phyloP scores from a whole-genome alignment of 2,113 vertebrate genomes.

The Felis chaus region DNA sequence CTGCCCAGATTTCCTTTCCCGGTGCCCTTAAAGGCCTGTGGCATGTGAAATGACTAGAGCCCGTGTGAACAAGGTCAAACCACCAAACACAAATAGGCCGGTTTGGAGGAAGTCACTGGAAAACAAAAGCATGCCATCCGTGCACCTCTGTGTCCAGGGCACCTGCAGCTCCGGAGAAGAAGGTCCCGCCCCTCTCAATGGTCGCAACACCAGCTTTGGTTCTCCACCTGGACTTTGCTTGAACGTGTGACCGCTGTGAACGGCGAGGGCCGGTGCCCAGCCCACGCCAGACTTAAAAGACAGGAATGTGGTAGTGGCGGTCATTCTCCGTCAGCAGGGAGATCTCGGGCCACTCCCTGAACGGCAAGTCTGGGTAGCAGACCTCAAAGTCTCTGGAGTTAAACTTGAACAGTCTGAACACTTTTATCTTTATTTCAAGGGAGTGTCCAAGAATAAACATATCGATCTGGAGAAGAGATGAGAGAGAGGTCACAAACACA shows the following conservation, averaged over 20 bases:
- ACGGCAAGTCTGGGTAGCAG: conserved; percentile 81
- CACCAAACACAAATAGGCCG: neutral
- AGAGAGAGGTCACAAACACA: conserved; percentile 24
- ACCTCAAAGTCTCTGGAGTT: conserved; percentile 86
- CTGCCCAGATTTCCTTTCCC: neutral
- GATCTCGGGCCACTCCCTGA: conserved; percentile 87
- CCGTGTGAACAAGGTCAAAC: neutral
- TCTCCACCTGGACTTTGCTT: neutral
- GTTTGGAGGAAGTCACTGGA: neutral
- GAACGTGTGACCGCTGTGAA: neutral
- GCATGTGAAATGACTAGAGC: neutral
- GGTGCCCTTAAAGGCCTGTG: neutral
- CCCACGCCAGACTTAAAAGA: conserved; percentile 74
- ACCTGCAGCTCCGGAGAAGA: neutral
- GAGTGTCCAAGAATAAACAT: conserved; percentile 87
- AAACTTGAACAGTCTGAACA: conserved; percentile 86
- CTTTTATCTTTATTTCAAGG: conserved; percentile 87
- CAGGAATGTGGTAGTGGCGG: conserved; percentile 85
- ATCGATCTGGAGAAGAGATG: conserved; percentile 84
- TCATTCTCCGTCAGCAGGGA: conserved; percentile 87
- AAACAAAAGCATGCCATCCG: neutral
- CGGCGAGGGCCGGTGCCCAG: neutral
- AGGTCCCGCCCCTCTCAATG: neutral
- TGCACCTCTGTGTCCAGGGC: accelerated
- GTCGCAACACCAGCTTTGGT: neutral